Evolutionary conservation across 2,113 vertebrate genomes (phyloP).

Genomic region (Zosterops pallidus): DNA sequence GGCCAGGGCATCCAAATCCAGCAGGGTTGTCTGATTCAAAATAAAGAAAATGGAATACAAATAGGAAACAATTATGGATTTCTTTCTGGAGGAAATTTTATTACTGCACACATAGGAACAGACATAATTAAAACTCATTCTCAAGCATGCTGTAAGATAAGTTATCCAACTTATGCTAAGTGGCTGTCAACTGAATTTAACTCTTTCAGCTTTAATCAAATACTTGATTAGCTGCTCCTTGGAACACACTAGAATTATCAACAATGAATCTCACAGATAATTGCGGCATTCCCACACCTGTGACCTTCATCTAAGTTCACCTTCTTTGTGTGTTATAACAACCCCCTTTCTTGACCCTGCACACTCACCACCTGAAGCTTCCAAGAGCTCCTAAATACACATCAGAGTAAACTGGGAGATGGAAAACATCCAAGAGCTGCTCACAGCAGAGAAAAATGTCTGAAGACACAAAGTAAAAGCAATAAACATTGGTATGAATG

Average conservation of each 20-base stretch:
- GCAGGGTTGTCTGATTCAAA: slow-evolving; percentile 88
- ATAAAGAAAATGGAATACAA: slow-evolving; percentile 10
- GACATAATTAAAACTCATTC: background rate
- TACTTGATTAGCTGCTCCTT: background rate
- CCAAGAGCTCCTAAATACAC: background rate
- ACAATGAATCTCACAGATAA: background rate
- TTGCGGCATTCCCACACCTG: background rate
- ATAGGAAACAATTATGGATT: background rate
- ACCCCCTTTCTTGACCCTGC: background rate
- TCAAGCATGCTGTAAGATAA: background rate
- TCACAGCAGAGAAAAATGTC: background rate
- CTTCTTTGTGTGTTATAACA: background rate
- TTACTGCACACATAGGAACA: background rate
- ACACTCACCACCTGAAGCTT: background rate
- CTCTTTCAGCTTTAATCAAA: background rate
- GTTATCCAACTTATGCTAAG: background rate
- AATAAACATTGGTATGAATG: background rate
- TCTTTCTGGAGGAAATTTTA: background rate
- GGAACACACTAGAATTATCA: background rate
- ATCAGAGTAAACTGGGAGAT: background rate
- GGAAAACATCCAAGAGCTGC: background rate
- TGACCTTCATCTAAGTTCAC: background rate
- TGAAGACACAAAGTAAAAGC: background rate
- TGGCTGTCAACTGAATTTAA: background rate
- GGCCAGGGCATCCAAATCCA: slow-evolving; percentile 95